Conservation (phyloP, 2,113 vertebrate species). For the Mellivora capensis region DNA sequence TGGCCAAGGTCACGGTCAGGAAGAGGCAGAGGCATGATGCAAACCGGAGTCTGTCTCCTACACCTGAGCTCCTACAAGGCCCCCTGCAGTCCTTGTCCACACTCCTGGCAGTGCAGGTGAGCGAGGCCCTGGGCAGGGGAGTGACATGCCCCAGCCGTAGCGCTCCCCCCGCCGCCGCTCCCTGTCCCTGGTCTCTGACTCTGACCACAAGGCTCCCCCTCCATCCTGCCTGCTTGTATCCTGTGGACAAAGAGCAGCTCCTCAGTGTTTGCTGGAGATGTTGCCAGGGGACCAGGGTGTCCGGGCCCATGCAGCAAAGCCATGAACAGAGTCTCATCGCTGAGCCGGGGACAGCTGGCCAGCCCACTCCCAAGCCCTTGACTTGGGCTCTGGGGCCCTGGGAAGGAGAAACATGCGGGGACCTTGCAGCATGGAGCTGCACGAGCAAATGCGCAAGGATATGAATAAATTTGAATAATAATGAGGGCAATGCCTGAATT, state of each 20-base stretch:
- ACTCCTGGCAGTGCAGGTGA: not conserved
- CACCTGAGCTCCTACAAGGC: not conserved
- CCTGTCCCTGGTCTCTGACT: not conserved
- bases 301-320: not conserved
- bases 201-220: not conserved
- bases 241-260: not conserved
- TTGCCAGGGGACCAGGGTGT: not conserved
- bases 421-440: slow-evolving; percentile 35
- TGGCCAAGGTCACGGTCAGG: not conserved
- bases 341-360: not conserved
- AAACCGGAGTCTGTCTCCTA: not conserved
- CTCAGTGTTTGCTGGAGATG: not conserved
- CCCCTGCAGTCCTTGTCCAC: not conserved
- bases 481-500: slow-evolving; percentile 67
- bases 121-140: not conserved
- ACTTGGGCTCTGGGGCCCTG: not conserved
- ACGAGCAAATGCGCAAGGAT: slow-evolving; percentile 52
- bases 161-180: not conserved
- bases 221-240: not conserved
- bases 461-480: slow-evolving; percentile 78
- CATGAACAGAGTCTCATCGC: not conserved
- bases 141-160: not conserved
- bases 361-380: slow-evolving; percentile 20
- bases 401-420: slow-evolving; percentile 53
- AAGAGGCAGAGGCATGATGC: not conserved